Conservation (phyloP, 2,888 invertebrate genomes). For the Actias luna region DNA sequence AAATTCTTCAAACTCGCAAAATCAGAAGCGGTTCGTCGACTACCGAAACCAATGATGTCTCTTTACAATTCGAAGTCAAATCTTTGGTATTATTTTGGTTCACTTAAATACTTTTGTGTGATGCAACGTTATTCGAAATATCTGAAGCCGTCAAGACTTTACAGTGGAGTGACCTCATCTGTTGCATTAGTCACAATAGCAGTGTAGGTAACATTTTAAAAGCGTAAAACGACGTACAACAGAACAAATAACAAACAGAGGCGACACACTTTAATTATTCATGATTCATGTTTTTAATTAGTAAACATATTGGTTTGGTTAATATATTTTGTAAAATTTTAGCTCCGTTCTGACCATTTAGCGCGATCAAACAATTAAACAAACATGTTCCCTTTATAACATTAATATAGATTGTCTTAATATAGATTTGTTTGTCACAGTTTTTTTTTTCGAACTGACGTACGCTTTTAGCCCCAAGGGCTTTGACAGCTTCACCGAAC, state of each 20-base stretch:
- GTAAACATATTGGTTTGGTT: too few relatives aligned
- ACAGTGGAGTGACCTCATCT: constrained; percentile 6
- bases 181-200: neutral
- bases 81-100: too few relatives aligned
- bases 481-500: too few relatives aligned
- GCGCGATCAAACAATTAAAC: too few relatives aligned
- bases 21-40: neutral
- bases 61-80: neutral
- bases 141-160: constrained; percentile 2
- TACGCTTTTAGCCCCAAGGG: too few relatives aligned
- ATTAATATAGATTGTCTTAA: too few relatives aligned
- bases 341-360: too few relatives aligned
- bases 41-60: neutral
- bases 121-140: neutral
- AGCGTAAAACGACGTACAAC: neutral
- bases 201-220: constrained; percentile 2
- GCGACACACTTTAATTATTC: neutral
- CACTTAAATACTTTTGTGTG: neutral
- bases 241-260: neutral
- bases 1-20: neutral
- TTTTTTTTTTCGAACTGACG: too few relatives aligned
- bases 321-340: too few relatives aligned
- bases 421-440: too few relatives aligned
- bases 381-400: too few relatives aligned
- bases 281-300: neutral